Evolutionary conservation across 2,113 vertebrate species (phyloP).

Genomic region (Otis tarda): DNA sequence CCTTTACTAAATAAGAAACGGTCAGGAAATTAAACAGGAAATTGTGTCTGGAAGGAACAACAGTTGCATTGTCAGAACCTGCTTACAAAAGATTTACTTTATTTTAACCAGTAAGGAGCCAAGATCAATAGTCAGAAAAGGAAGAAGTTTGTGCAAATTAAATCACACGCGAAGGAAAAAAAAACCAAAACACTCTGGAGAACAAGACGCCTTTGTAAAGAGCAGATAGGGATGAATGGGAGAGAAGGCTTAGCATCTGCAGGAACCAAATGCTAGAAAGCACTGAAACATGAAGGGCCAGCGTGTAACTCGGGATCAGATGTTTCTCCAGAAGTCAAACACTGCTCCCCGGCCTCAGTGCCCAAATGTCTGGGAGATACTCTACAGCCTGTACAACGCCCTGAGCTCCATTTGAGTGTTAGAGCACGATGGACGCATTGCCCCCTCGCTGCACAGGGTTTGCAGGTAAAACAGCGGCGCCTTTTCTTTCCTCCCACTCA

Average conservation of each 20-base stretch:
- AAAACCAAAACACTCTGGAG: background rate
- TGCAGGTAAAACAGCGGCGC: background rate
- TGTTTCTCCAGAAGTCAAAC: background rate
- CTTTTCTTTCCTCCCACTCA: background rate
- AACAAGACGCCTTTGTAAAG: slow-evolving; percentile 36
- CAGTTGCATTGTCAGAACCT: slow-evolving; percentile 37
- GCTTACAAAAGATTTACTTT: slow-evolving; percentile 46
- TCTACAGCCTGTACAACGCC: background rate
- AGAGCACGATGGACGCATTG: background rate
- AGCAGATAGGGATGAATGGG: background rate
- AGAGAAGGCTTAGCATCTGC: background rate
- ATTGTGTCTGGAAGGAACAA: slow-evolving; percentile 63
- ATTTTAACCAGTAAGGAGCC: slow-evolving; percentile 42
- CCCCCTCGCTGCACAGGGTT: accelerated
- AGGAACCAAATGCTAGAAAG: background rate
- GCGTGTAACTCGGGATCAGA: background rate
- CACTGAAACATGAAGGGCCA: background rate
- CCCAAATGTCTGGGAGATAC: background rate
- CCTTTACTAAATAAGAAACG: slow-evolving; percentile 26
- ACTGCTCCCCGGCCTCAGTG: accelerated
- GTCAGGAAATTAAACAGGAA: slow-evolving; percentile 67
- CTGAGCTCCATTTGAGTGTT: background rate
- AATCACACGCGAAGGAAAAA: background rate
- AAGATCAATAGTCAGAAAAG: slow-evolving; percentile 40
- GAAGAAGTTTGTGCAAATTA: slow-evolving; percentile 33